Evolutionary conservation across 2,113 vertebrate species (phyloP), one percentile per base, ranked within the genome.

Genomic region (Hemiprocne comata): DNA sequence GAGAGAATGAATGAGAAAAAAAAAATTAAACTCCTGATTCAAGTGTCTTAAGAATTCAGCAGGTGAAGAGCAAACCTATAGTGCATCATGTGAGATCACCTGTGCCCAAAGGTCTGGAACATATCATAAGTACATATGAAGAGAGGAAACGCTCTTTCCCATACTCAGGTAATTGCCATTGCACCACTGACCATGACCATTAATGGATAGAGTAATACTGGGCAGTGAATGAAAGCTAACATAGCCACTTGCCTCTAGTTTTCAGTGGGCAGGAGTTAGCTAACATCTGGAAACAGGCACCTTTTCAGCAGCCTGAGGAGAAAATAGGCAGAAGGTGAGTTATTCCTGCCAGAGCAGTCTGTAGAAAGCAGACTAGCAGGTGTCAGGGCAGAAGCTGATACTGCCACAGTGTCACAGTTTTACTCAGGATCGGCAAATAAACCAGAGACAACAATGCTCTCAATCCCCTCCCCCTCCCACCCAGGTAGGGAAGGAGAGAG

Each of bases 261-360:
- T 51, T 40, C 28, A 57, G 66, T 2, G 69, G 16, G 18, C 21
- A 67, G 29, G 33, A 86, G 17, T 53, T 48, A 71, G 17, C 9
- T 38, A 29, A 42, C 38, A 18, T 17, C 29, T 65, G 23, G n/a
- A 89, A 87, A 44, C 3, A 17, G 29, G 12, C 25, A 74, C 14
- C 34, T 66, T 78, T 57, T 50, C 19, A 17, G 11, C 10, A 57
- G 25, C 0, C 0, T 42, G 24, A 72, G 26, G 20, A 75, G 17
- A 78, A 83, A 64, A 90, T 1, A 50, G 18, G 13, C 29, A 78
- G 62, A 77, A 72, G 29, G 12, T 1, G 14, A 66, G 13, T 10
- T 65, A 73, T 13, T 5, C 26, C 24, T 50, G 11, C 24, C 36
- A 29, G 53, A 58, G 19, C 13, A 65, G 54, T 13, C 26, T 69